These are phyloP conservation scores for Picus viridis DNA, from an alignment of 2,797 vertebrate genomes.

Conservation along the genomic window DNA sequence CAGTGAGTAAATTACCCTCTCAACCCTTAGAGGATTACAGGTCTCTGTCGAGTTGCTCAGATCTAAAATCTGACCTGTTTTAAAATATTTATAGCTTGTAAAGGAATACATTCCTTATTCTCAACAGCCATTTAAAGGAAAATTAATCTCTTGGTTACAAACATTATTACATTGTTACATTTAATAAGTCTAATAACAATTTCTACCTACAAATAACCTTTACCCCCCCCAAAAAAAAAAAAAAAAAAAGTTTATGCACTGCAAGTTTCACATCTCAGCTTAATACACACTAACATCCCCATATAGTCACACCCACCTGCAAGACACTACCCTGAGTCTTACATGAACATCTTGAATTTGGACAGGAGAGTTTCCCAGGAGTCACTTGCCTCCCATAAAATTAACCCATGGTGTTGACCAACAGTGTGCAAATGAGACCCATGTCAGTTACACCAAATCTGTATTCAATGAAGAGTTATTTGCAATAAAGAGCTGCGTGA, in stretches of 20 bases:
- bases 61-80: constrained; percentile 17
- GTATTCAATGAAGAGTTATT: constrained; percentile 8
- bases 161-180: neutral
- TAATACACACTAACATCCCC: neutral
- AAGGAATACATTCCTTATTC: neutral
- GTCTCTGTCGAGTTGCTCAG: constrained; percentile 16
- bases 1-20: constrained; percentile 17
- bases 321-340: neutral
- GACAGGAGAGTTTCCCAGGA: neutral
- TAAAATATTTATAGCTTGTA: constrained; percentile 25
- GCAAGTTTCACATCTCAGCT: neutral
- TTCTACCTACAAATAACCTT: neutral
- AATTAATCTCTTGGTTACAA: neutral
- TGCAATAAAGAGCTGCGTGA: neutral
- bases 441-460: constrained; percentile 10
- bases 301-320: neutral
- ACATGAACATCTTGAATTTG: neutral
- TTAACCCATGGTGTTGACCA: constrained; percentile 41
- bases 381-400: neutral
- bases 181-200: neutral
- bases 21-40: constrained; percentile 13
- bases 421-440: constrained; percentile 26
- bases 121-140: neutral
- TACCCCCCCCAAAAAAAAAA: neutral
- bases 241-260: neutral